phyloP scores from a whole-genome alignment of 2,113 vertebrate species.

The Etia nguti region DNA sequence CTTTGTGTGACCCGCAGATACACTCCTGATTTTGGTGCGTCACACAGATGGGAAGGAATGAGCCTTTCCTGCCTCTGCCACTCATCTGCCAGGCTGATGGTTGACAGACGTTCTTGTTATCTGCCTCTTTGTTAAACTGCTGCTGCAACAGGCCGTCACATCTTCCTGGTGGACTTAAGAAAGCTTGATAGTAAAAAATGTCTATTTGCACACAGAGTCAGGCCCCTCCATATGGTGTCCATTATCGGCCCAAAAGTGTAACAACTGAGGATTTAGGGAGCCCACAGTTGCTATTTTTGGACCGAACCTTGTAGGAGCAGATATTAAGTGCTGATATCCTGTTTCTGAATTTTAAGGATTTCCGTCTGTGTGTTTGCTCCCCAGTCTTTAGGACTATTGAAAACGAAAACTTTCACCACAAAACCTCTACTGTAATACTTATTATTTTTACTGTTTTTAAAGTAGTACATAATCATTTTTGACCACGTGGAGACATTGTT shows the following conservation, averaged over 20 bases:
- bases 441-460: neutral
- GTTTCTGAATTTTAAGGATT: neutral
- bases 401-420: neutral
- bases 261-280: neutral
- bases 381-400: neutral
- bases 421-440: neutral
- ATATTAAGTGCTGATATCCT: neutral
- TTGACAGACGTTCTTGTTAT: constrained; percentile 71
- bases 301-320: neutral
- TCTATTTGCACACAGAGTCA: neutral
- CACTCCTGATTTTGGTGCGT: constrained; percentile 49
- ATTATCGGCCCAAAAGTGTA: neutral
- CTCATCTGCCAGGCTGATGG: constrained; percentile 67
- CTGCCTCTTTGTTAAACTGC: constrained; percentile 44
- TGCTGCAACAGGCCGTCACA: constrained; percentile 51
- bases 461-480: neutral
- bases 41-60: constrained; percentile 58
- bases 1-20: constrained; percentile 65
- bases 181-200: constrained; percentile 37
- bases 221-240: constrained; percentile 8
- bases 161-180: constrained; percentile 49
- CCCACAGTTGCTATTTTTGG: neutral
- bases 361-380: neutral
- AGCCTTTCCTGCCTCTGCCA: constrained; percentile 60
- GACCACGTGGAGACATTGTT: rapidly evolving